Conservation (phyloP, 2,797 vertebrate genomes). For the Ctenochaetus hawaiiensis region DNA sequence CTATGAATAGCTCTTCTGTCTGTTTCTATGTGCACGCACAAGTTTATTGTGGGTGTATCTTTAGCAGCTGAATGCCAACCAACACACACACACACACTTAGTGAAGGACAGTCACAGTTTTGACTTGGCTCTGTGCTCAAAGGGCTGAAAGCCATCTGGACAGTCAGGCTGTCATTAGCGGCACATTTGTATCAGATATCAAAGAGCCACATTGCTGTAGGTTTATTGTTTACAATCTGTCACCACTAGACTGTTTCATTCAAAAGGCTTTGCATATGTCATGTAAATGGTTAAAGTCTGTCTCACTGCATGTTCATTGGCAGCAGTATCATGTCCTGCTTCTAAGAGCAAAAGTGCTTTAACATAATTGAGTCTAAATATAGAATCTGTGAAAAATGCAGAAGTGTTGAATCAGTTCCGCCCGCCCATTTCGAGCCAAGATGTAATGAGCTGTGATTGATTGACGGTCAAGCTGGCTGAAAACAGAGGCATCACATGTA, state of each 20-base stretch:
- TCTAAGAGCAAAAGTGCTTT: not conserved
- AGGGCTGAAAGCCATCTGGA: slow-evolving; percentile 51
- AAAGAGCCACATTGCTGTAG: slow-evolving; percentile 33
- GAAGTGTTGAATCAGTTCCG: slow-evolving; percentile 11
- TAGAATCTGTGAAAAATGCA: not conserved
- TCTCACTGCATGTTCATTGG: not conserved
- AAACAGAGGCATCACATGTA: not conserved
- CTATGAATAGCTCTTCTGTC: slow-evolving; percentile 62
- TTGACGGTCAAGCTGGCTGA: not conserved
- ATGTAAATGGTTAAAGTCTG: not conserved
- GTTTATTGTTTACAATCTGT: slow-evolving; percentile 28
- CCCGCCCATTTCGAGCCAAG: not conserved
- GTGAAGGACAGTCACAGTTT: slow-evolving; percentile 50
- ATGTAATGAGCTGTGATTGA: not conserved
- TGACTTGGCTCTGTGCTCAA: slow-evolving; percentile 33
- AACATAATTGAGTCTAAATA: not conserved
- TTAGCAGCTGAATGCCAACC: not conserved
- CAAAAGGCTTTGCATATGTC: not conserved
- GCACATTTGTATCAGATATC: slow-evolving; percentile 43
- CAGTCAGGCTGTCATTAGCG: slow-evolving; percentile 39
- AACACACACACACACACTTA: slow-evolving; percentile 3
- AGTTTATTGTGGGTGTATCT: slow-evolving; percentile 10
- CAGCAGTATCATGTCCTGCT: not conserved
- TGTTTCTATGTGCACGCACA: slow-evolving; percentile 17
- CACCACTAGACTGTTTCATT: not conserved